phyloP scores from a whole-genome alignment of 1,140 invertebrate species.

The Brachystomella parvula region DNA sequence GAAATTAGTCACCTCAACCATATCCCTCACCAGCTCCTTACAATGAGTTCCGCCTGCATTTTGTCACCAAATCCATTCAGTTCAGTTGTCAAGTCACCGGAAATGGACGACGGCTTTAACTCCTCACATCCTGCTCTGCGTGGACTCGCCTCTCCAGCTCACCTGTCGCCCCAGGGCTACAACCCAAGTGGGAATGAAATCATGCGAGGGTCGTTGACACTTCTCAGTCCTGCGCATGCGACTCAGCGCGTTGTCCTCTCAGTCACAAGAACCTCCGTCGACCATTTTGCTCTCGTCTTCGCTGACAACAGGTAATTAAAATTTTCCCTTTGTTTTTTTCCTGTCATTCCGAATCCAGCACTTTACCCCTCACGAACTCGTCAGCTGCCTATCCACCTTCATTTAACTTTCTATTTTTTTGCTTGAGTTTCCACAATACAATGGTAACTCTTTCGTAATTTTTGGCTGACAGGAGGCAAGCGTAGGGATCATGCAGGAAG shows the following conservation, averaged over 20 bases:
- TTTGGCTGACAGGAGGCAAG: too few species aligned
- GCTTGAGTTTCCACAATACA: not conserved
- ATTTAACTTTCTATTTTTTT: not conserved
- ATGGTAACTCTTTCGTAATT: too few species aligned
- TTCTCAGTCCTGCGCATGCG: constrained; percentile 25
- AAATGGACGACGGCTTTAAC: too few species aligned
- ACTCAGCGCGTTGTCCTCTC: constrained; percentile 28
- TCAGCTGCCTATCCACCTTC: not conserved
- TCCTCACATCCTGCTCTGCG: not conserved
- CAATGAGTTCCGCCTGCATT: not conserved
- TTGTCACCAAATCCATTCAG: not conserved
- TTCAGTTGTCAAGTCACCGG: not conserved
- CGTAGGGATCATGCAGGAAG: too few species aligned
- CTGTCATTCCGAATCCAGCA: not conserved
- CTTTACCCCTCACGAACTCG: not conserved
- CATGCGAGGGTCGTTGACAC: constrained; percentile 30
- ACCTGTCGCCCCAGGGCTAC: too few species aligned
- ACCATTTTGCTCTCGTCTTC: constrained; percentile 34
- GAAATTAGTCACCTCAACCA: too few species aligned
- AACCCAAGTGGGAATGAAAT: constrained; percentile 28
- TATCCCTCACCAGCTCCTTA: too few species aligned
- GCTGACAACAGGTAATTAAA: constrained; percentile 29
- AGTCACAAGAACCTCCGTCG: constrained; percentile 28
- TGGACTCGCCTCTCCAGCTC: too few species aligned
- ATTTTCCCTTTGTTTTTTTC: not conserved